Conservation (phyloP, 2,797 vertebrate genomes). For the Staurois parvus region DNA sequence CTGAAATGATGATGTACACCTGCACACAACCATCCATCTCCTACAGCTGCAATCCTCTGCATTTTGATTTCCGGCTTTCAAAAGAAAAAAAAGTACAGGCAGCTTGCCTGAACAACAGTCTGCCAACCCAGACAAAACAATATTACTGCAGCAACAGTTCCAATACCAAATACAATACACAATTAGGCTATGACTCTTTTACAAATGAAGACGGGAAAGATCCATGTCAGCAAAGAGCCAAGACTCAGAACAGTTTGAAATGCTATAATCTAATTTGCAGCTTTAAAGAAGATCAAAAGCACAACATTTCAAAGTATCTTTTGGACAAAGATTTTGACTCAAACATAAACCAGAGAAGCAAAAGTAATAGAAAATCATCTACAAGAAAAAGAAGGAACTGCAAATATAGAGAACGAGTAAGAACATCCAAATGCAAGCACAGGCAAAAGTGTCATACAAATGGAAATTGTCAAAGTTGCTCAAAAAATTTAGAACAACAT, state of each 20-base stretch:
- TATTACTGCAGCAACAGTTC: conserved; percentile 30
- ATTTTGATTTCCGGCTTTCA: conserved; percentile 85
- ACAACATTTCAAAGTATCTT: conserved; percentile 68
- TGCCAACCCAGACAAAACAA: conserved; percentile 46
- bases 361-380: conserved; percentile 71
- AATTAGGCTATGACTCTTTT: conserved; percentile 48
- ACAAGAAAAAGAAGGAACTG: conserved; percentile 74
- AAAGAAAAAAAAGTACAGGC: conserved; percentile 67
- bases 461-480: conserved; percentile 58
- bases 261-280: conserved; percentile 65
- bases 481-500: conserved; percentile 63
- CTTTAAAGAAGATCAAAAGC: conserved; percentile 70
- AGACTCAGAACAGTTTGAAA: conserved; percentile 65
- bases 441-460: conserved; percentile 39
- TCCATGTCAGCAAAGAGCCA: conserved; percentile 64
- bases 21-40: conserved; percentile 83
- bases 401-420: conserved; percentile 55
- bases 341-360: conserved; percentile 71
- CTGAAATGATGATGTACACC: conserved; percentile 89
- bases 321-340: conserved; percentile 66
- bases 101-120: conserved; percentile 40
- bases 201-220: conserved; percentile 55
- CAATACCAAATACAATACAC: conserved; percentile 51
- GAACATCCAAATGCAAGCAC: conserved; percentile 12
- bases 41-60: conserved; percentile 89